These are phyloP conservation scores for Chlorodrepanis virens DNA, from an alignment of 2,113 vertebrate species.

Conservation along the genomic window DNA sequence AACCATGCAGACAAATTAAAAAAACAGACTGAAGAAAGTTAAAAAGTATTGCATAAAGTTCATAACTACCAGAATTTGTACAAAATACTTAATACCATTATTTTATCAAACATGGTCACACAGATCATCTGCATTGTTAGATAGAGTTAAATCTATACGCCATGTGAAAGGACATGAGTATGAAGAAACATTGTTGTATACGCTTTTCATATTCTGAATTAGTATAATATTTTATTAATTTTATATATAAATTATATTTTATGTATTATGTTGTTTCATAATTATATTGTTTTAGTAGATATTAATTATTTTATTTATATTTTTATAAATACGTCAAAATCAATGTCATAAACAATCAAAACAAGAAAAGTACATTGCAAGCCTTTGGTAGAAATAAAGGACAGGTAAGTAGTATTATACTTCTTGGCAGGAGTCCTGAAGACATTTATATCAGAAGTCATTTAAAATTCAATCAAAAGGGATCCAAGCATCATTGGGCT, in stretches of 20 bases:
- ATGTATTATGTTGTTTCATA: too few relatives aligned
- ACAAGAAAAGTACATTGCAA: not conserved
- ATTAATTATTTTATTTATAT: not conserved
- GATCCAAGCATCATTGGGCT: not conserved
- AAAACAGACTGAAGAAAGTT: not conserved
- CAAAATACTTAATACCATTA: not conserved
- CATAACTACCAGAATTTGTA: not conserved
- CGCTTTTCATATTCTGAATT: not conserved
- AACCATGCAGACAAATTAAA: not conserved
- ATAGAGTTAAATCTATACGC: not conserved
- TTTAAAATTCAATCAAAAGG: not conserved
- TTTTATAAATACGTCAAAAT: not conserved
- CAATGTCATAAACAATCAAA: not conserved
- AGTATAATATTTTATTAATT: not conserved
- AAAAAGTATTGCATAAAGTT: not conserved
- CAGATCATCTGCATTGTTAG: not conserved
- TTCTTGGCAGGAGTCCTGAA: not conserved
- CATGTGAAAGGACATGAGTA: not conserved
- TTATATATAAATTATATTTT: not conserved
- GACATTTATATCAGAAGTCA: not conserved
- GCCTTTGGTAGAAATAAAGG: not conserved
- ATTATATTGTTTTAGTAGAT: not conserved
- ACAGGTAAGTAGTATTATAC: not conserved
- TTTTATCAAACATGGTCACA: not conserved
- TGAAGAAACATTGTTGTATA: not conserved